Evolutionary conservation across 2,797 vertebrate genomes (phyloP), one percentile per base, ranked within the genome.

Genomic region (Sparus aurata): DNA sequence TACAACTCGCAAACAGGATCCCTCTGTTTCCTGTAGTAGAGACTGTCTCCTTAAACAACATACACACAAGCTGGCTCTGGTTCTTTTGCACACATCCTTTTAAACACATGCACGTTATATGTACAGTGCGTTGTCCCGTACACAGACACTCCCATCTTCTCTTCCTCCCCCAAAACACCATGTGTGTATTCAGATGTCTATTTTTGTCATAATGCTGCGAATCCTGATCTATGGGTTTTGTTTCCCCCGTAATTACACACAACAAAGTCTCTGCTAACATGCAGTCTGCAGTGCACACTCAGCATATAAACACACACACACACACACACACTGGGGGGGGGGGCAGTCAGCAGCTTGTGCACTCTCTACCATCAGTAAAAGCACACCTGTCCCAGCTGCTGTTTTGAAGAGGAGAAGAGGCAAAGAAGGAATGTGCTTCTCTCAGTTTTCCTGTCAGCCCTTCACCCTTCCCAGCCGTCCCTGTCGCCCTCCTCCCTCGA

Each of bases 371-470:
- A 83, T 90, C 84, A 94, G 92, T 92, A 92, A 92, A 95, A 90
- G 74, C 89, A 90, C 95, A 96, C 95, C 95, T 95, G 95, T 94
- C 92, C 94, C 95, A 96, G 94, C 95, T 95, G 95, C 90, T 95
- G 94, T 94, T 95, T 91, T 94, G 87, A 91, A 90, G 85, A 88
- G 87, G 83, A 84, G 73, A 84, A 85, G 87, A 85, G 71, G 73
- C 69, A 79, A 79, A 75, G 75, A 61, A 91, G 90, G 91, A 95
- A 93, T 92, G 88, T 83, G 91, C 88, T 75, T 87, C 83, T 71
- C 78, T 90, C 79, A 46, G 80, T 91, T 84, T 91, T 85, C 76
- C 87, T 86, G 84, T 85, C 68, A 62, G 71, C 79, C 85, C 74
- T 82, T 84, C 73, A 84, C 75, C 86, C 83, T 45, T 60, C 72